Conservation (phyloP, 2,113 vertebrate species). For the Ammodytes dubius region DNA sequence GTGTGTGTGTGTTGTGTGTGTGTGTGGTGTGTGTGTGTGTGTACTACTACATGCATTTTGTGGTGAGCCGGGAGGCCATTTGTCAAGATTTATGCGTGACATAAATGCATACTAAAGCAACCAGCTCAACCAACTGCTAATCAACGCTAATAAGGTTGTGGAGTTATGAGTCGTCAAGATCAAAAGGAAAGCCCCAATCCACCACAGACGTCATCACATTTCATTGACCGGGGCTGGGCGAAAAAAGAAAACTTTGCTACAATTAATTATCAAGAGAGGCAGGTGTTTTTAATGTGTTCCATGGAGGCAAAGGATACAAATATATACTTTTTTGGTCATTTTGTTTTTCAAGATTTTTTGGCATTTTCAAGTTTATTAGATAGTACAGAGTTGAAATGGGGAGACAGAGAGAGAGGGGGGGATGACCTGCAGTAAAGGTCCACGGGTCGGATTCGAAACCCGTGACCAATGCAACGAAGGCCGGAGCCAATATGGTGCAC, state of each 20-base stretch:
- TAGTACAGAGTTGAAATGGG: too few species aligned
- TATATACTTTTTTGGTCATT: too few species aligned
- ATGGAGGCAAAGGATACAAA: not conserved
- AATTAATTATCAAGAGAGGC: slow-evolving; percentile 22
- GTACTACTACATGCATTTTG: slow-evolving; percentile 34
- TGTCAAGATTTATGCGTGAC: slow-evolving; percentile 66
- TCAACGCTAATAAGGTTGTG: slow-evolving; percentile 65
- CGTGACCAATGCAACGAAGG: too few species aligned
- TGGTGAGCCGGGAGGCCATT: slow-evolving; percentile 51
- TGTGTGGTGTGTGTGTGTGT: not conserved
- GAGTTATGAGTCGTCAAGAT: slow-evolving; percentile 65
- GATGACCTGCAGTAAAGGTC: too few species aligned
- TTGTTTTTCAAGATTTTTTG: too few species aligned
- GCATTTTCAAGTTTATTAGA: too few species aligned
- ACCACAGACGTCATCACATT: slow-evolving; percentile 59
- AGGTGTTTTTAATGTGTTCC: slow-evolving; percentile 4
- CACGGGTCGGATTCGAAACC: too few species aligned
- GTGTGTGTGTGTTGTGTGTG: not conserved
- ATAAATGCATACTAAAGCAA: slow-evolving; percentile 71
- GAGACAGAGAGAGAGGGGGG: too few species aligned
- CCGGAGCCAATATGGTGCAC: too few species aligned
- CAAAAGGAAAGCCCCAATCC: slow-evolving; percentile 50
- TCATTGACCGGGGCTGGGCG: not conserved
- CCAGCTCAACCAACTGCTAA: slow-evolving; percentile 64
- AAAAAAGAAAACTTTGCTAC: slow-evolving; percentile 17